Evolutionary conservation across 2,888 invertebrate genomes (phyloP).

Genomic region (Tetheella fluctuosa): DNA sequence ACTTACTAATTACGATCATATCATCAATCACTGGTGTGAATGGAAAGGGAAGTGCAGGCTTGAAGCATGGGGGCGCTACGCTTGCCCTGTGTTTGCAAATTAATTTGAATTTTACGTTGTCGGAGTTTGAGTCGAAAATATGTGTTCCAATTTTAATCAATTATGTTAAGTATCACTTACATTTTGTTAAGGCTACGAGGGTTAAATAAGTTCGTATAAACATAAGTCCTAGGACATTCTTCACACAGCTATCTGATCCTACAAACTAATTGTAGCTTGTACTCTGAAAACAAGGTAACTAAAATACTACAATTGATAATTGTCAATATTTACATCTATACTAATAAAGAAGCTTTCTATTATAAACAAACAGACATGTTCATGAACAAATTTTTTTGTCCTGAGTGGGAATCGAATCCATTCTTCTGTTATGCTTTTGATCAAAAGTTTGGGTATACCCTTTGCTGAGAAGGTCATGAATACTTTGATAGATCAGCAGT

Average conservation of each 20-base stretch:
- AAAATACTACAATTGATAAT: too few relatives aligned
- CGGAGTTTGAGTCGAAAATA: not conserved
- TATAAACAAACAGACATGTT: too few relatives aligned
- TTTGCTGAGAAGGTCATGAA: not conserved
- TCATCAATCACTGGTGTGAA: slow-evolving; percentile 69
- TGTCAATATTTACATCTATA: too few relatives aligned
- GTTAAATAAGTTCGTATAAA: too few relatives aligned
- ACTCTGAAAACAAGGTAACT: too few relatives aligned
- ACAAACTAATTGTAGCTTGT: too few relatives aligned
- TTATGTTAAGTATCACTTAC: not conserved
- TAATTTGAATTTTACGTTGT: slow-evolving; percentile 32
- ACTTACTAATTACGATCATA: slow-evolving; percentile 70
- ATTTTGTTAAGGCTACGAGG: too few relatives aligned
- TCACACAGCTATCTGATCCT: too few relatives aligned
- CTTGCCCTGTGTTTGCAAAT: not conserved
- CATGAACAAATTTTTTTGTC: too few relatives aligned
- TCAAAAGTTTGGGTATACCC: not conserved
- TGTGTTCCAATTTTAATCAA: not conserved
- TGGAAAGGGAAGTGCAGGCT: slow-evolving; percentile 40
- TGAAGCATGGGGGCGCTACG: not conserved
- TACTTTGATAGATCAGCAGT: not conserved
- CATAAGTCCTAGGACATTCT: too few relatives aligned
- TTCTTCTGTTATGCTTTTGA: not conserved
- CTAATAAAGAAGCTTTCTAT: too few relatives aligned
- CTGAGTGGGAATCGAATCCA: too few relatives aligned